Evolutionary conservation across 2,113 vertebrate genomes (phyloP), one percentile per base, ranked within the genome.

Genomic region (Ranitomeya variabilis): DNA sequence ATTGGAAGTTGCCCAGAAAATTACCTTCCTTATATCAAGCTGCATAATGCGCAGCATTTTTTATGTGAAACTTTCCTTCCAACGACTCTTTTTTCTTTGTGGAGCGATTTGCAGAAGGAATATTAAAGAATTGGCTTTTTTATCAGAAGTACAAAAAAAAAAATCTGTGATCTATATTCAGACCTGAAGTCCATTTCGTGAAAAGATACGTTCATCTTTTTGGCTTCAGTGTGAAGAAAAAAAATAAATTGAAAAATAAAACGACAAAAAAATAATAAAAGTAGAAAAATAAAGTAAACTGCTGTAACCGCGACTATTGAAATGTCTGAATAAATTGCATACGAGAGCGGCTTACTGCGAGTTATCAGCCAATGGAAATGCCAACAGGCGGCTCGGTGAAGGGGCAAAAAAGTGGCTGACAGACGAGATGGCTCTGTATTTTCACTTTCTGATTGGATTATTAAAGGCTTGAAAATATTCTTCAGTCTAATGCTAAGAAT

Each of bases 1-100:
- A 77, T 51, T 86, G 85, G 85, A 86, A 78, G 73, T 51, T 83
- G 80, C 80, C 79, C 80, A 83, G 87, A 59, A 88, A 82, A 88
- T 83, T 82, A 74, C 78, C 87, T 88, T 83, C 23, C 69, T 83
- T 88, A 76, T 83, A 76, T 82, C 64, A 77, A 62, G 12, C 55
- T 83, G 57, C 51, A 83, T 83, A 83, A 71, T 81, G 60, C 37
- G 19, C 79, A 80, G 78, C 76, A 45, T 76, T 80, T 74, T 73
- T 71, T 77, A 69, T 80, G 59, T 86, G 73, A 77, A 31, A 76
- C 74, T 87, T 60, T 87, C 67, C 31, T 82, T 87, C 51, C 79
- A 87, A 74, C 74, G 45, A 59, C 19, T 74, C 52, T 45, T 45
- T 31, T 31, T 45, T 73, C 67, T 87, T 87, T 87, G 79, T 82